Conservation (phyloP, 2,888 invertebrate species). For the Zhuqinia jingwanae region DNA sequence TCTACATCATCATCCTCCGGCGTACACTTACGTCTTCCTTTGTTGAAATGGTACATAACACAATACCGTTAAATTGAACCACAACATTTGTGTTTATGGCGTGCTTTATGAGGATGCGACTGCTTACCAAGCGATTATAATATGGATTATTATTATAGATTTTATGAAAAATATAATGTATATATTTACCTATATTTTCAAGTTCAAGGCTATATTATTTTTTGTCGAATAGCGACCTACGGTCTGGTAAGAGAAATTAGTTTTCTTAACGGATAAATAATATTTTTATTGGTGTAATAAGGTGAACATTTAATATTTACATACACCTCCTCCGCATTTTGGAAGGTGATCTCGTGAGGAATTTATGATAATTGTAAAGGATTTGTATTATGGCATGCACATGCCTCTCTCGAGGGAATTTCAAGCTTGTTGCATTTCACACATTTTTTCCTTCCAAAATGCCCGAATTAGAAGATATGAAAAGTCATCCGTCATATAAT, state of each 20-base stretch:
- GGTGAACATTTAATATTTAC: too few relatives aligned
- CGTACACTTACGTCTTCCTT: too few relatives aligned
- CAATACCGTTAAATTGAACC: neutral
- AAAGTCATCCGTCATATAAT: too few relatives aligned
- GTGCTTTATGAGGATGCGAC: neutral
- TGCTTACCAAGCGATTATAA: too few relatives aligned
- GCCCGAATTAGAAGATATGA: neutral
- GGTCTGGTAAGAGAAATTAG: neutral
- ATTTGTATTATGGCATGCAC: slow-evolving; percentile 7
- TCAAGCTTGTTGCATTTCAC: slow-evolving; percentile 18
- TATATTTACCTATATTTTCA: too few relatives aligned
- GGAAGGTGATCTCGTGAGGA: slow-evolving; percentile 1
- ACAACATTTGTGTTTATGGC: neutral
- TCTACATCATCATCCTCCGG: too few relatives aligned
- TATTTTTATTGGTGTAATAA: neutral
- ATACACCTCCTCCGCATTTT: too few relatives aligned
- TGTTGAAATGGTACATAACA: neutral
- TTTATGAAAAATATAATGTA: too few relatives aligned
- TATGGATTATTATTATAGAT: too few relatives aligned
- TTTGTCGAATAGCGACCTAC: neutral
- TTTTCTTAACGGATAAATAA: neutral
- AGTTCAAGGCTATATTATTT: neutral
- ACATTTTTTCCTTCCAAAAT: neutral
- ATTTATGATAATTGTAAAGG: slow-evolving; percentile 12
- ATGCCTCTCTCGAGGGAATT: slow-evolving; percentile 13